Conservation (phyloP, 2,797 vertebrate genomes). For the Rhinophrynus dorsalis region DNA sequence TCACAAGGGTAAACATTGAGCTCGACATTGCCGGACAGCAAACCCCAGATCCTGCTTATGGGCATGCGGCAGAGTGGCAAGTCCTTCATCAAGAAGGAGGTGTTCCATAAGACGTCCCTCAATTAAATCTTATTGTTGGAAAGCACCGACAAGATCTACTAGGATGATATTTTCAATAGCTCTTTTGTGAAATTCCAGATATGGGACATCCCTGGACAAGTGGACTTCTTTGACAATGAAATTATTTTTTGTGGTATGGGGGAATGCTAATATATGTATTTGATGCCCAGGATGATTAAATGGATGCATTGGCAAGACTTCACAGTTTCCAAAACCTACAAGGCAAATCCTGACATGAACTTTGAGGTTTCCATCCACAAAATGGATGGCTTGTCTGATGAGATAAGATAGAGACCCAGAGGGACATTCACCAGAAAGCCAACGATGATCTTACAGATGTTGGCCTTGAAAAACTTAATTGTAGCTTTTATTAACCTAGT, state of each 20-base stretch:
- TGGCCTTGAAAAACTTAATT: conserved; percentile 94
- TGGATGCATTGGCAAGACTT: conserved; percentile 95
- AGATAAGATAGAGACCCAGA: conserved; percentile 99
- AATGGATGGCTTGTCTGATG: conserved; percentile 96
- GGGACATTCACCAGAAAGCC: conserved; percentile 97
- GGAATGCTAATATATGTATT: conserved; percentile 98
- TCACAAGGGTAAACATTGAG: too few relatives aligned
- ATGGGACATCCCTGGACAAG: conserved; percentile 98
- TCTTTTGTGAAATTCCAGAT: conserved; percentile 99
- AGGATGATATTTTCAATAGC: conserved; percentile 98
- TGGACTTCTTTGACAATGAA: conserved; percentile 98
- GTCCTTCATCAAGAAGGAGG: too few relatives aligned
- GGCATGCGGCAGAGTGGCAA: too few relatives aligned
- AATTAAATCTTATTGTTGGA: conserved; percentile 98
- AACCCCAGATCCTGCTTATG: too few relatives aligned
- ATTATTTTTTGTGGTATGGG: conserved; percentile 99
- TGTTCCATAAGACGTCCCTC: conserved; percentile 99
- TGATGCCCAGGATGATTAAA: conserved; percentile 98
- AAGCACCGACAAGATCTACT: conserved; percentile 99
- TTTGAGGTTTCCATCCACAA: conserved; percentile 99
- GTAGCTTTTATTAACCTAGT: conserved; percentile 98
- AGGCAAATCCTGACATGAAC: conserved; percentile 98
- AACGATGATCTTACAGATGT: conserved; percentile 96
- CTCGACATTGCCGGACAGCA: too few relatives aligned
- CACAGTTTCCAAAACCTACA: conserved; percentile 95